Evolutionary conservation across 1,140 invertebrate genomes (phyloP), one percentile per base, ranked within the genome.

Genomic region (Liolophura sinensis): DNA sequence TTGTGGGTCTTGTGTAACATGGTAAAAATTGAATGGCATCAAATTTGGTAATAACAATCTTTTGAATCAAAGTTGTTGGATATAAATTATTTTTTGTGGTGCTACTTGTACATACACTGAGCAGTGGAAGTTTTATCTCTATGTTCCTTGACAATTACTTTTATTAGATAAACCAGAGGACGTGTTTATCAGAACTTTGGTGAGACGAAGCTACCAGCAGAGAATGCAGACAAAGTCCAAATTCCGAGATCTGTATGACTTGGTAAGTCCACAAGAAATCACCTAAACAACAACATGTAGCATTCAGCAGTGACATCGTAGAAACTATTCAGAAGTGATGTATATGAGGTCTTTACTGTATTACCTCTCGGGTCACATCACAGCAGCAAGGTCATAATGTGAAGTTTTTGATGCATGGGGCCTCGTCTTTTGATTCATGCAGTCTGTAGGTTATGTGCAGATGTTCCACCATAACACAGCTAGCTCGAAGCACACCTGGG

Each of bases 231-330:
- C 66, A 16, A 74, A 73, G 55, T 61, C 60, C 4, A 78, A 73
- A 63, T 80, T 80, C 63, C 57, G 73, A 58, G 67, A 78, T 50
- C 62, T 73, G 62, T 80, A 78, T 73, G 77, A 78, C 47, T 50
- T 78, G 68, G 78, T 79, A 65, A 72, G 74, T 68, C 12, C 12
- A 51, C 15, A 51, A 7, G 24, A 54, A 4, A 5, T 54, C n/a
- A 24, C 24, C 51, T 20, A 12, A 54, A 7, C 3, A 12, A 54
- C 3, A 12, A 20, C 51, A 54, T 20, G 24, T 40, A 40, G 31
- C 31, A 40, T 40, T 40, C 9, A n/a, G n/a, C 31, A 5, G 3
- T 40, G 9, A 40, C 31, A 40, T 9, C 9, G 31, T 40, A 40
- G 9, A 40, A 40, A 40, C 9, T 40, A 5, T 9, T 5, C 3